Base-by-base conservation (phyloP, 2,797 vertebrate species). In the Sebastes trivittatus region DNA sequence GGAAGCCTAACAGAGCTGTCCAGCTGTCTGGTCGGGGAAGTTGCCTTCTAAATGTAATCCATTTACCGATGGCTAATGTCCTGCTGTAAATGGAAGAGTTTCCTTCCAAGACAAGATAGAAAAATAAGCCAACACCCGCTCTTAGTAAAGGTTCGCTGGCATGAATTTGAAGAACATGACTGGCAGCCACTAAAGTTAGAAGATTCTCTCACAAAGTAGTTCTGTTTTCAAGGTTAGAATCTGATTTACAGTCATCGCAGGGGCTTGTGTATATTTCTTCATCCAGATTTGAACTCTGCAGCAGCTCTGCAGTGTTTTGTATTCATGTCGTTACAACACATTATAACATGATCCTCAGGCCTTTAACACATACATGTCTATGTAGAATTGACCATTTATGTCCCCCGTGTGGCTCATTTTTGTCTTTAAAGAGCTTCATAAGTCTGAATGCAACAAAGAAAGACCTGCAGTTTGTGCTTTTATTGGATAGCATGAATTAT, bases 1-100 rank as follows among this genome's bases (percentile, higher is more conserved):
- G 86, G 67, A 72, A 63, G 68, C 81, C 75, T 80, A 29, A 54
- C 73, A 61, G 78, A 78, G 73, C 79, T 55, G 67, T 83, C 42
- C 11, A 5, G 52, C 62, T 36, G 79, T 59, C 77, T 82, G 65
- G 18, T 73, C 32, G 14, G 67, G 58, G 36, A 86, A 79, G 81
- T 36, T 67, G 62, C 56, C 52, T 49, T 84, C 66, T 49, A 76
- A 76, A 64, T 85, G 61, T 78, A 77, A 91, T 89, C 82, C 58
- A 78, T 83, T 92, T 84, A 82, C 75, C 34, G 69, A 73, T 5
- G 60, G 63, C 65, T 80, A 66, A 83, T 81, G 80, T 70, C 16
- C 65, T 49, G 78, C 65, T 83, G 65, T 46, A 84, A 81, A 78
- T 34, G 67, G 77, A 46, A 11, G 49, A 55, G 62, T 70, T 77